Percentiles rank a stretch among this genome's conserved stretches.
Conservation (phyloP, 2,113 vertebrate genomes). For the Colistium nudipinnis region DNA sequence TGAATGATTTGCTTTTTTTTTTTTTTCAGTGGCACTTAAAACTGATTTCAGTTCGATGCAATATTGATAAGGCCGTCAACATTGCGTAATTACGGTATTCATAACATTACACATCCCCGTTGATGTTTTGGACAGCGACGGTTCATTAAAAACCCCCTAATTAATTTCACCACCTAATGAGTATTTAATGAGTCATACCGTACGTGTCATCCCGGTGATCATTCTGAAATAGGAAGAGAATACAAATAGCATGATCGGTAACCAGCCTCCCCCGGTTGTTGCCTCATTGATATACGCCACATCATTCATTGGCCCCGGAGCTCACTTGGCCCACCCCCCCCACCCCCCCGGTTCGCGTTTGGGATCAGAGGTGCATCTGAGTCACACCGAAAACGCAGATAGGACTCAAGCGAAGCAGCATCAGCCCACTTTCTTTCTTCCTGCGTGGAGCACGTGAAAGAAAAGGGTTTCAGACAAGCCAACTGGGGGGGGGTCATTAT, state of each 20-base stretch:
- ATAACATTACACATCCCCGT: not conserved
- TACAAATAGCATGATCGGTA: not conserved
- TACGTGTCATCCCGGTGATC: too few relatives aligned
- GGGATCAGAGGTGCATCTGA: conserved; percentile 45
- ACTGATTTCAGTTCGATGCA: not conserved
- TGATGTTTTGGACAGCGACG: not conserved
- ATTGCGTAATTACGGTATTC: not conserved
- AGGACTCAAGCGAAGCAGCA: conserved; percentile 13
- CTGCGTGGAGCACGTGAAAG: not conserved
- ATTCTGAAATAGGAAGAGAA: not conserved
- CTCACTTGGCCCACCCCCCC: conserved; percentile 27
- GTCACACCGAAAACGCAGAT: conserved; percentile 27
- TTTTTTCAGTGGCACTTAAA: not conserved
- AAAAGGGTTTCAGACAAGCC: conserved; percentile 43
- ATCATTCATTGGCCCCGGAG: conserved; percentile 34
- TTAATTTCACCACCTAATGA: too few relatives aligned
- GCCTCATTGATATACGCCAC: conserved; percentile 20
- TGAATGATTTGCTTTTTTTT: too few relatives aligned
- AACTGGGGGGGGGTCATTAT: conserved; percentile 61
- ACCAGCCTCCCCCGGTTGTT: conserved; percentile 12
- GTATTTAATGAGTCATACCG: too few relatives aligned
- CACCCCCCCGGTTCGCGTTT: conserved; percentile 10
- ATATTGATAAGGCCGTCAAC: not conserved
- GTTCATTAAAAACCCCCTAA: not conserved
- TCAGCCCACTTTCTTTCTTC: conserved; percentile 1